phyloP scores from a whole-genome alignment of 1,140 invertebrate genomes.

The Drosophila pectinifera region DNA sequence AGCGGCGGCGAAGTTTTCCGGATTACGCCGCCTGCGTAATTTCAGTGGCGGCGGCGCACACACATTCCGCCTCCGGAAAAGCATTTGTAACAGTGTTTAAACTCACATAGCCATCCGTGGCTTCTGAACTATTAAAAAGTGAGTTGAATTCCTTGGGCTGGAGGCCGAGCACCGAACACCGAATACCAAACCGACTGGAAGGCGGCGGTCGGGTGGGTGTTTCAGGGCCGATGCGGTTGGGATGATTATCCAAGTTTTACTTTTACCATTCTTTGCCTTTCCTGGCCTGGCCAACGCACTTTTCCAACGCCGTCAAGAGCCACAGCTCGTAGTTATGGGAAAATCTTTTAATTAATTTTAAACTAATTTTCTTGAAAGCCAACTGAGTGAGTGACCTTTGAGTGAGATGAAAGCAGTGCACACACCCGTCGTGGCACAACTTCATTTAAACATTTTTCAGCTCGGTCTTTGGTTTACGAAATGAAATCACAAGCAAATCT shows the following conservation, averaged over 20 bases:
- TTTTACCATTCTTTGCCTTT: conserved; percentile 42
- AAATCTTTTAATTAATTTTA: conserved; percentile 59
- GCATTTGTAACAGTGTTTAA: conserved; percentile 50
- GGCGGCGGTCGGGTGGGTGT: conserved; percentile 6
- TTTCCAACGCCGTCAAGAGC: conserved; percentile 32
- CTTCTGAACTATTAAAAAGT: conserved; percentile 51
- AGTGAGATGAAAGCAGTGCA: conserved; percentile 25
- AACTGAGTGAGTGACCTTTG: conserved; percentile 46
- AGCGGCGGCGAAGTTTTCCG: conserved; percentile 30
- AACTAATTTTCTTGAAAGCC: conserved; percentile 50
- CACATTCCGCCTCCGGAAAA: conserved; percentile 34
- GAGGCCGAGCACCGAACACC: conserved; percentile 1
- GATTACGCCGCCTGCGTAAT: conserved; percentile 35
- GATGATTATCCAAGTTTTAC: conserved; percentile 56
- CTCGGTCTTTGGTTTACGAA: background rate
- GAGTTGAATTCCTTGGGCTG: conserved; percentile 29
- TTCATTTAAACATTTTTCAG: conserved; percentile 36
- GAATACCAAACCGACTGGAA: conserved; percentile 17
- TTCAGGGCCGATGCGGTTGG: conserved; percentile 15
- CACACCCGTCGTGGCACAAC: conserved; percentile 15
- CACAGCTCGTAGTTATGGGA: conserved; percentile 44
- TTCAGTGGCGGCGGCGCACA: conserved; percentile 16
- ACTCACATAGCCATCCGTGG: conserved; percentile 40
- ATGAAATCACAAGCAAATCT: conserved; percentile 24
- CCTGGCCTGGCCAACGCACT: conserved; percentile 14